phyloP scores from a whole-genome alignment of 2,888 invertebrate genomes.

The Drosophila falleni region DNA sequence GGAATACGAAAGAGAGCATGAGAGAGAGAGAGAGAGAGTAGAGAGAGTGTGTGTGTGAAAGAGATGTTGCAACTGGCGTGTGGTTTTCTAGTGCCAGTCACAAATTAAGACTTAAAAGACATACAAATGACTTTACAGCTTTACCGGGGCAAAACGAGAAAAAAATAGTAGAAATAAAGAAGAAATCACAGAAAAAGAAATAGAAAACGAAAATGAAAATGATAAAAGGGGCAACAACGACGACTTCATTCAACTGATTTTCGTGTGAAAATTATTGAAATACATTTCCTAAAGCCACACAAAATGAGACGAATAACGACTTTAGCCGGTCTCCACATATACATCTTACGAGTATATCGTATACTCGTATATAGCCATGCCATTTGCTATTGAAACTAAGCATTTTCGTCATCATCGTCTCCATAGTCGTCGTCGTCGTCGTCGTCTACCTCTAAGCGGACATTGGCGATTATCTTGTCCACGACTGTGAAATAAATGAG shows the following conservation, averaged over 20 bases:
- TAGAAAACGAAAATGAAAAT: slow-evolving; percentile 6
- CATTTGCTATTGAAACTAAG: slow-evolving; percentile 51
- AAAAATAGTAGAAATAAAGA: slow-evolving; percentile 5
- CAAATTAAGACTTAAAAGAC: slow-evolving; percentile 71
- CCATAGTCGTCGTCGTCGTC: slow-evolving; percentile 27
- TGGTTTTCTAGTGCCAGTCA: slow-evolving; percentile 29
- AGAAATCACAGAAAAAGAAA: slow-evolving; percentile 20
- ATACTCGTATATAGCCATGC: slow-evolving; percentile 19
- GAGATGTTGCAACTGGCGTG: slow-evolving; percentile 8
- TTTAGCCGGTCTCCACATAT: slow-evolving; percentile 27
- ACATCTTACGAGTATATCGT: slow-evolving; percentile 4
- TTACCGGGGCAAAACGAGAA: slow-evolving; percentile 3
- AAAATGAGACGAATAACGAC: slow-evolving; percentile 56
- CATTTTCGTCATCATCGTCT: slow-evolving; percentile 34
- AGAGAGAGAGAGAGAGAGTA: background rate
- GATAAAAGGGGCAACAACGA: slow-evolving; percentile 28
- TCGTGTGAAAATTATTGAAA: slow-evolving; percentile 82
- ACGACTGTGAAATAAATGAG: slow-evolving; percentile 82
- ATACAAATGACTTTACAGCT: slow-evolving; percentile 49
- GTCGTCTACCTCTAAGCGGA: slow-evolving; percentile 75
- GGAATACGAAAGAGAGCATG: background rate
- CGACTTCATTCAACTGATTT: slow-evolving; percentile 72
- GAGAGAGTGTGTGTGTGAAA: background rate
- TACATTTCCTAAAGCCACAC: slow-evolving; percentile 72
- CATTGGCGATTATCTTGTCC: slow-evolving; percentile 81